phyloP scores from a whole-genome alignment of 2,113 vertebrate genomes.

The Nesogale talazaci region DNA sequence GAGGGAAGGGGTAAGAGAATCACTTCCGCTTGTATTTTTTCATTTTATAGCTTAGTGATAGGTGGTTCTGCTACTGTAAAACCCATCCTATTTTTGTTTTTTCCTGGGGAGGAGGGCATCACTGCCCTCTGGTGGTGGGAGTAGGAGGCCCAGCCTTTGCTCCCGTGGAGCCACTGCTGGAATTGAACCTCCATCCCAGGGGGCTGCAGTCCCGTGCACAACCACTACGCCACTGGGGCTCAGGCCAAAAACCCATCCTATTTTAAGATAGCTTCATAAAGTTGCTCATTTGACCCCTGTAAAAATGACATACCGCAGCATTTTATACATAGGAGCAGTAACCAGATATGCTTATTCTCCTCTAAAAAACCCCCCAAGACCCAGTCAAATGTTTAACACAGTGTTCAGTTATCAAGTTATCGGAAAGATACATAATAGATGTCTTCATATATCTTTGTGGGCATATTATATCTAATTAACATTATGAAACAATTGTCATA shows the following conservation, averaged over 20 bases:
- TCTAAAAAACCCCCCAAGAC: background rate
- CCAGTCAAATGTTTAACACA: slow-evolving; percentile 11
- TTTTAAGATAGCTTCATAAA: no score
- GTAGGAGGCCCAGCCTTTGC: no score
- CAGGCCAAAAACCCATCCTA: no score
- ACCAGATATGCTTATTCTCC: background rate
- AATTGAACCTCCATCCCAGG: no score
- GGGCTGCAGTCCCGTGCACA: no score
- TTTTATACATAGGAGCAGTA: background rate
- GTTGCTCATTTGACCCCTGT: no score
- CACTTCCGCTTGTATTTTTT: background rate
- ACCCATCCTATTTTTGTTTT: no score
- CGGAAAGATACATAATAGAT: slow-evolving; percentile 23
- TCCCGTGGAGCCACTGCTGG: no score
- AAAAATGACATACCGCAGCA: background rate
- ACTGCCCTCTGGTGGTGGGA: no score
- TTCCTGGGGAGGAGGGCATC: no score
- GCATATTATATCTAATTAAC: slow-evolving; percentile 17
- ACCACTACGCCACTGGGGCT: no score
- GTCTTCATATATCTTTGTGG: background rate
- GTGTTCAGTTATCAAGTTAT: background rate
- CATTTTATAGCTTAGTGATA: slow-evolving; percentile 6
- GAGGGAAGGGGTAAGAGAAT: background rate
- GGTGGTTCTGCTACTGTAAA: background rate
- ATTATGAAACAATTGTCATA: slow-evolving; percentile 13